Evolutionary conservation across 2,888 invertebrate species (phyloP).

Genomic region (Aphodius sticticus): DNA sequence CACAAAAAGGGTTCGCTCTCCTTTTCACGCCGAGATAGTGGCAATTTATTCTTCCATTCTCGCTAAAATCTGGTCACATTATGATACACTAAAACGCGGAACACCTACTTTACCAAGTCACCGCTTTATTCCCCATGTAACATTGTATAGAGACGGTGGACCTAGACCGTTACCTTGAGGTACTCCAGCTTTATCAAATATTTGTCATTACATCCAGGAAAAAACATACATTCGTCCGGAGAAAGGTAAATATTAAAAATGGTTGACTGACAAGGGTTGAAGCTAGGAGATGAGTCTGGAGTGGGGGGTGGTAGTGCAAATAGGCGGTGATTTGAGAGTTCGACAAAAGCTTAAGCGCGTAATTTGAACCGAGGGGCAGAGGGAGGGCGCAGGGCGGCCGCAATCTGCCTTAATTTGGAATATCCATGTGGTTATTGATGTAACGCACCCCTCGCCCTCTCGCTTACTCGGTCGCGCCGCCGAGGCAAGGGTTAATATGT

Average conservation of each 20-base stretch:
- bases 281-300: not conserved
- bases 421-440: slow-evolving; percentile 61
- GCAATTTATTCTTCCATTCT: not conserved
- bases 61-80: not conserved
- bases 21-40: not conserved
- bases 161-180: too few species aligned
- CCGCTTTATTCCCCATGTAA: too few species aligned
- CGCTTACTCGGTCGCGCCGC: slow-evolving; percentile 32
- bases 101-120: too few species aligned
- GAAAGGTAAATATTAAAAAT: not conserved
- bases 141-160: too few species aligned
- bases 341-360: slow-evolving; percentile 37
- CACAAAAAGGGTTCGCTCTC: not conserved
- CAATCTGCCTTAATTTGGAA: slow-evolving; percentile 60
- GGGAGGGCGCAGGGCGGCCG: slow-evolving; percentile 46
- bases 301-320: not conserved
- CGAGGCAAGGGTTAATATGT: slow-evolving; percentile 59
- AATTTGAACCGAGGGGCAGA: slow-evolving; percentile 48
- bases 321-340: not conserved
- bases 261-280: not conserved
- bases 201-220: too few species aligned
- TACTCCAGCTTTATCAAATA: too few species aligned
- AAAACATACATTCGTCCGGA: too few species aligned
- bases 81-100: too few species aligned
- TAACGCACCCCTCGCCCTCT: slow-evolving; percentile 52